These are phyloP conservation scores for Toxotes jaculatrix DNA, from an alignment of 2,113 vertebrate species.

Conservation along the genomic window DNA sequence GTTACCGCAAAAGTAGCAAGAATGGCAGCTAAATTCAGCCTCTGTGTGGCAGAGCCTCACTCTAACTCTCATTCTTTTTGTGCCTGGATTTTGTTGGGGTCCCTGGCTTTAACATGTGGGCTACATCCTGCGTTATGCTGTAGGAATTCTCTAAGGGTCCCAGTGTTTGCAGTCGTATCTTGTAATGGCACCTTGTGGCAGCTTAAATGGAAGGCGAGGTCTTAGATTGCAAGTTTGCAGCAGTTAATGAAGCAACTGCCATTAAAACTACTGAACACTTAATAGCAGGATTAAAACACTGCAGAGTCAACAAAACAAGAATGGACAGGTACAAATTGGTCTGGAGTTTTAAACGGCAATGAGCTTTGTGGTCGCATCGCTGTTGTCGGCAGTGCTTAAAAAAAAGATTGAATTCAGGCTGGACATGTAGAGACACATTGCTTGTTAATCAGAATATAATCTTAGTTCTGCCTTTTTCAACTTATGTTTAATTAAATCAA, in stretches of 20 bases:
- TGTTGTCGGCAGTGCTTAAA: not conserved
- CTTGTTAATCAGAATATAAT: not conserved
- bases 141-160: not conserved
- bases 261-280: conserved; percentile 18
- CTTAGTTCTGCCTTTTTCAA: not conserved
- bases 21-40: not conserved
- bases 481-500: conserved; percentile 24
- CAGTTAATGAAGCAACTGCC: conserved; percentile 23
- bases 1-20: not conserved
- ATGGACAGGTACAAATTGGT: conserved; percentile 29
- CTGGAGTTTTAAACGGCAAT: not conserved
- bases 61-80: not conserved
- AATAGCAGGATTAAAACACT: conserved; percentile 28
- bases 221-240: conserved; percentile 14
- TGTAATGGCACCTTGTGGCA: not conserved
- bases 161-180: not conserved
- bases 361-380: not conserved
- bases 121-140: not conserved
- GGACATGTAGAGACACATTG: not conserved
- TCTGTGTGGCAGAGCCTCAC: not conserved
- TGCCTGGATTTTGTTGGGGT: not conserved
- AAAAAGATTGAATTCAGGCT: not conserved
- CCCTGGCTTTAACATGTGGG: not conserved
- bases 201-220: not conserved
- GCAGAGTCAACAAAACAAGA: conserved; percentile 14